These are phyloP conservation scores for Calameuta idolon DNA, from an alignment of 2,888 invertebrate genomes.

Conservation along the genomic window DNA sequence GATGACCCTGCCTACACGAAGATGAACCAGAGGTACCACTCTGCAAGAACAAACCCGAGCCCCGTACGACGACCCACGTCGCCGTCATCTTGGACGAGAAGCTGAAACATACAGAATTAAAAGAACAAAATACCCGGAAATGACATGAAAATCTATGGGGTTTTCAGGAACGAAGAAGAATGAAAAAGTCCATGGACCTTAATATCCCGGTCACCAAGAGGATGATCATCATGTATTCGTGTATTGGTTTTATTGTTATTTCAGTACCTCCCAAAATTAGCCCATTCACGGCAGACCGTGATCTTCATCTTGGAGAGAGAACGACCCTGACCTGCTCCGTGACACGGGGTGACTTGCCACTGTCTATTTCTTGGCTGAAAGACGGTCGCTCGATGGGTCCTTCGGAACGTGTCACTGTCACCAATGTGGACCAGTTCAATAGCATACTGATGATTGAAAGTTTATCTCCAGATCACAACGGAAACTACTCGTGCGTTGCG, in stretches of 20 bases:
- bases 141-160: not conserved
- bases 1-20: not conserved
- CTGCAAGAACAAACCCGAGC: not conserved
- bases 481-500: constrained; percentile 82
- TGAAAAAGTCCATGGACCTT: too few relatives aligned
- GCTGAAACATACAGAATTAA: not conserved
- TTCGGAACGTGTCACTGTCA: constrained; percentile 75
- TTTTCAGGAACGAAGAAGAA: not conserved
- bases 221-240: constrained; percentile 12
- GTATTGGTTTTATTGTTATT: constrained; percentile 58
- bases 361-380: constrained; percentile 83
- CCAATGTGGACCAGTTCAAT: constrained; percentile 82
- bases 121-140: constrained; percentile 1
- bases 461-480: constrained; percentile 80
- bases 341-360: constrained; percentile 80
- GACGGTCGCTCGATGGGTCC: constrained; percentile 76
- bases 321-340: constrained; percentile 81
- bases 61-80: not conserved
- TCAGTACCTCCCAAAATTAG: constrained; percentile 84
- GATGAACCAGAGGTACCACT: not conserved
- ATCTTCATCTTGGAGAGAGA: constrained; percentile 79
- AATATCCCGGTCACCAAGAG: too few relatives aligned
- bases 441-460: constrained; percentile 83
- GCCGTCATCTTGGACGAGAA: not conserved
- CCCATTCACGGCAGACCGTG: constrained; percentile 77